Base-by-base conservation (phyloP, 2,113 vertebrate species). In the Telmatochromis sp. region DNA sequence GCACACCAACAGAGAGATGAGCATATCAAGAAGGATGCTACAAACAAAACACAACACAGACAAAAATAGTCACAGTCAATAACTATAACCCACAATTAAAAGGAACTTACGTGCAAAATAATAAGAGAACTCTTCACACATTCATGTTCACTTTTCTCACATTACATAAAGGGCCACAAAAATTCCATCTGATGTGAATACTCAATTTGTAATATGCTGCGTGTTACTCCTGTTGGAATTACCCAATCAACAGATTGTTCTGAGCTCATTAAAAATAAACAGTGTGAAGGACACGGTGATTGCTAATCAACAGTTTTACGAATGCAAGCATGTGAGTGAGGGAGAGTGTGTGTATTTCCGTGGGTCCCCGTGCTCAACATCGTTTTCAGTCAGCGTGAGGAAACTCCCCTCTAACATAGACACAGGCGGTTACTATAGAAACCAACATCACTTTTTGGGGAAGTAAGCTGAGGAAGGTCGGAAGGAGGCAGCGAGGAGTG, bases 381-480 rank as follows among this genome's bases (percentile, higher is more conserved):
- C 42, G 42, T 90, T 90, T 91, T 58, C 40, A 6, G 65, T 58
- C 40, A 7, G 65, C 86, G 42, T 85, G n/a, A 84, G 92, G 93
- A 95, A 96, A 95, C 90, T 84, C 93, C 93, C 84, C 73, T 93
- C 83, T 84, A 40, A 86, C 60, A 84, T 79, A 88, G 87, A 89
- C 81, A 89, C 84, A 79, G 85, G 60, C 55, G 23, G 92, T 95
- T 95, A 85, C 93, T 87, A 94, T 92, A 87, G 95, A 90, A 94
- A 95, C 95, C 91, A 82, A n/a, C 87, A 90, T 93, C 80, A 84
- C 83, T 93, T 93, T 81, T 85, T 86, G 83, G 82, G 31, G 63
- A 83, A 83, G 81, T 55, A 75, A 75, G 86, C 68, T 63, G 47
- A 60, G 35, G 55, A 73, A 65, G 45, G 60, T 60, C 26, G 54